These are phyloP conservation scores for Palaemon carinicauda DNA, from an alignment of 1,140 invertebrate species.

Conservation along the genomic window DNA sequence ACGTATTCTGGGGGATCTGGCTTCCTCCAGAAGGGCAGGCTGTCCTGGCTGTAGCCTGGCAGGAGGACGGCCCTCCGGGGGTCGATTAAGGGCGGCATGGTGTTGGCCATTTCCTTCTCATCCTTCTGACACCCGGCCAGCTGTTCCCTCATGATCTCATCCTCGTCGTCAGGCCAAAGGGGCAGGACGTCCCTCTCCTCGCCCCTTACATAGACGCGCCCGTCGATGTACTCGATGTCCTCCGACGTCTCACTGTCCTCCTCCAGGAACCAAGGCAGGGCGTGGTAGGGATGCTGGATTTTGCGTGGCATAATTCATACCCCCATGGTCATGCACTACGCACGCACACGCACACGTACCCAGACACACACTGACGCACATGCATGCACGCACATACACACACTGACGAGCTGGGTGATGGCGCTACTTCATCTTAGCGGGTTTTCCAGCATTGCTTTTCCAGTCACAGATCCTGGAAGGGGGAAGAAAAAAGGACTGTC, in stretches of 20 bases:
- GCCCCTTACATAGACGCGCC: not conserved
- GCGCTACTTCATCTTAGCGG: not conserved
- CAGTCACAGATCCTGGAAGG: not conserved
- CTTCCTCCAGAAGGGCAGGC: constrained; percentile 27
- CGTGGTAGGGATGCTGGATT: constrained; percentile 44
- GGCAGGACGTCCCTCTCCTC: not conserved
- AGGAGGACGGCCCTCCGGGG: constrained; percentile 37
- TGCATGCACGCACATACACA: not conserved
- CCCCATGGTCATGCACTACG: not conserved
- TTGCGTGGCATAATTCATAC: constrained; percentile 25
- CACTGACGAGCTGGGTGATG: not conserved
- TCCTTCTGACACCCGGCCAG: not conserved
- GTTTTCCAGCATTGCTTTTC: too few species aligned
- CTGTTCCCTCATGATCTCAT: not conserved
- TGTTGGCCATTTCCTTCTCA: not conserved
- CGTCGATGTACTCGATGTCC: constrained; percentile 35
- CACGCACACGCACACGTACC: not conserved
- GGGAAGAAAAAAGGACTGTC: not conserved
- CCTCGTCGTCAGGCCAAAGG: constrained; percentile 11
- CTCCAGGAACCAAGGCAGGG: constrained; percentile 37
- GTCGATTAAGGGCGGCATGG: constrained; percentile 30
- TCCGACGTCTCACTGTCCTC: constrained; percentile 29
- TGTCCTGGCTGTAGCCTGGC: constrained; percentile 12
- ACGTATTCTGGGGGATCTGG: constrained; percentile 9
- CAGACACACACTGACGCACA: not conserved